Percentiles rank a stretch among this genome's conserved stretches.
Conservation (phyloP, 2,888 invertebrate species). For the Seira musarum region DNA sequence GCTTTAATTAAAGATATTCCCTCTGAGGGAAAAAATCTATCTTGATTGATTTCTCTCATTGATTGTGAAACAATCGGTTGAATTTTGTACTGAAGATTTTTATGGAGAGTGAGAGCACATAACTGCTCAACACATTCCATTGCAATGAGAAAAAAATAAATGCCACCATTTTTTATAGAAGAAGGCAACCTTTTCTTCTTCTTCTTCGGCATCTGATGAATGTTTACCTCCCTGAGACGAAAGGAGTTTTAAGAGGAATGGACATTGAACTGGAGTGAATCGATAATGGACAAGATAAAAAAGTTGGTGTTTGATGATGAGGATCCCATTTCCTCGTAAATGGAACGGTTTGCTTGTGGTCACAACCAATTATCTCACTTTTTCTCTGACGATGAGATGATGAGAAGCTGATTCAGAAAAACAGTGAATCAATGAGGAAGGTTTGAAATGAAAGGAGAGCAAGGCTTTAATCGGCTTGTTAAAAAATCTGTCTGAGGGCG, state of each 20-base stretch:
- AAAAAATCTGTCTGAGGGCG: slow-evolving; percentile 25
- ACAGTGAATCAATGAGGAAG: not conserved
- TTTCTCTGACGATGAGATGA: slow-evolving; percentile 23
- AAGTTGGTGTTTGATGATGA: slow-evolving; percentile 6
- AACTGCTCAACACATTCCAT: slow-evolving; percentile 14
- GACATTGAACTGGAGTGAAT: no score
- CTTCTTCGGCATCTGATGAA: no score
- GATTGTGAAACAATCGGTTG: no score
- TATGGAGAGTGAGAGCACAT: slow-evolving; percentile 6
- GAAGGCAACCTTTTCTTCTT: no score
- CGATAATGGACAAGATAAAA: no score
- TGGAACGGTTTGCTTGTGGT: slow-evolving; percentile 53
- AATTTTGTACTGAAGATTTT: not conserved
- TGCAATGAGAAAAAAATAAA: no score
- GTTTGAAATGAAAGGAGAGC: not conserved
- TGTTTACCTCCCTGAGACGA: no score
- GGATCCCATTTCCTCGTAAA: not conserved
- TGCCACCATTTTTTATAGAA: no score
- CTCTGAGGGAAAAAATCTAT: no score
- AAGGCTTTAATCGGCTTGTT: slow-evolving; percentile 42
- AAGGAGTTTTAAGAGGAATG: no score
- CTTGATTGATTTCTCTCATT: no score
- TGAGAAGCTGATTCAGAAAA: not conserved
- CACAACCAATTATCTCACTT: slow-evolving; percentile 50
- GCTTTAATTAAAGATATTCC: no score